Conservation (phyloP, 1,140 invertebrate genomes). For the Drosophila prosaltans region DNA sequence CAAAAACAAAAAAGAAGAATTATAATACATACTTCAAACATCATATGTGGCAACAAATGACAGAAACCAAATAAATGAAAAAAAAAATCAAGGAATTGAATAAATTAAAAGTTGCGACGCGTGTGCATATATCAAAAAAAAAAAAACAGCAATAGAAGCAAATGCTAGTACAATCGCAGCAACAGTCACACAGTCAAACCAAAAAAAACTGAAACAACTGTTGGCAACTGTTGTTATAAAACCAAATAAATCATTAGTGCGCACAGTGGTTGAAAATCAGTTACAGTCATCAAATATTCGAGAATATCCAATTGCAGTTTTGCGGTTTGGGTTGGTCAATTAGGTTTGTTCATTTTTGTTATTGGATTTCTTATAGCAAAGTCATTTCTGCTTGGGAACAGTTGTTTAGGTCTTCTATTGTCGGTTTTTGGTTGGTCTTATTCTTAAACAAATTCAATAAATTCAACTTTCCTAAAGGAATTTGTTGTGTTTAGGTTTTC, state of each 20-base stretch:
- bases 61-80: constrained; percentile 34
- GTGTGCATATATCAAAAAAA: constrained; percentile 71
- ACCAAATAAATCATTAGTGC: constrained; percentile 35
- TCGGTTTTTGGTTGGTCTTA: too few species aligned
- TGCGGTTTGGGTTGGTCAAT: neutral
- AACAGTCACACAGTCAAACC: constrained; percentile 21
- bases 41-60: constrained; percentile 44
- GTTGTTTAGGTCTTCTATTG: too few species aligned
- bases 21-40: constrained; percentile 69
- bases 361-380: too few species aligned
- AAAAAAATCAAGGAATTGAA: constrained; percentile 62
- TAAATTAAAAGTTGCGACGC: constrained; percentile 68
- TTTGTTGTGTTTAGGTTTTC: too few species aligned
- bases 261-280: constrained; percentile 36
- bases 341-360: too few species aligned
- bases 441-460: too few species aligned
- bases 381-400: too few species aligned
- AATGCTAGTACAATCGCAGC: constrained; percentile 38
- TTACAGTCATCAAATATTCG: neutral
- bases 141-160: constrained; percentile 44
- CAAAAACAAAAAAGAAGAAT: constrained; percentile 40
- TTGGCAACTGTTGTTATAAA: constrained; percentile 46
- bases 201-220: constrained; percentile 18
- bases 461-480: too few species aligned
- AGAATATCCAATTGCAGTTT: neutral